These are phyloP conservation scores for Halyomorpha halys DNA, from an alignment of 1,140 invertebrate species.

Conservation along the genomic window DNA sequence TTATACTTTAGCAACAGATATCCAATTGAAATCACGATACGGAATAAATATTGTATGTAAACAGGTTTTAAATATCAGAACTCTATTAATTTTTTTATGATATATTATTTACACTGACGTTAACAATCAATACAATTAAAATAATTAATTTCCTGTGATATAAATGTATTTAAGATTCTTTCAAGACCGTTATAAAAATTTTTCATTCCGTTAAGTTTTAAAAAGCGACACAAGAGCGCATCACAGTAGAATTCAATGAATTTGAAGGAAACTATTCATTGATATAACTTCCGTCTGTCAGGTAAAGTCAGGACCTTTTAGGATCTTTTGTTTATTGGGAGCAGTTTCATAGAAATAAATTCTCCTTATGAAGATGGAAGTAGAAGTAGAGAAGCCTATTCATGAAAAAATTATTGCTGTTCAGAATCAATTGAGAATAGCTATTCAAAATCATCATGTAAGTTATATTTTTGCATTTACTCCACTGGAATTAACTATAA, in stretches of 20 bases:
- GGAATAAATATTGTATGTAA: too few relatives aligned
- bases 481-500: not conserved
- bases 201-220: too few relatives aligned
- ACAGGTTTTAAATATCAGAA: too few relatives aligned
- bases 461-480: not conserved
- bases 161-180: too few relatives aligned
- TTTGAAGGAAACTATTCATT: not conserved
- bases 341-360: not conserved
- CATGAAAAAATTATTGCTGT: constrained; percentile 17
- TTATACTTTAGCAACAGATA: too few relatives aligned
- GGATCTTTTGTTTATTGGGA: not conserved
- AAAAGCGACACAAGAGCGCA: too few relatives aligned
- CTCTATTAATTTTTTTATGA: too few relatives aligned
- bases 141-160: too few relatives aligned
- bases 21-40: too few relatives aligned
- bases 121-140: too few relatives aligned
- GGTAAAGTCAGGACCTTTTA: not conserved
- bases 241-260: not conserved
- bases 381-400: not conserved
- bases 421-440: constrained; percentile 21
- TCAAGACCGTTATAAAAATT: too few relatives aligned
- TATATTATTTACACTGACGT: too few relatives aligned
- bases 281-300: constrained; percentile 1
- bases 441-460: constrained; percentile 24
- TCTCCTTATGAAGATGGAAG: constrained; percentile 1